These are phyloP conservation scores for Serranus cabrilla DNA, from an alignment of 2,797 vertebrate species.

Conservation along the genomic window DNA sequence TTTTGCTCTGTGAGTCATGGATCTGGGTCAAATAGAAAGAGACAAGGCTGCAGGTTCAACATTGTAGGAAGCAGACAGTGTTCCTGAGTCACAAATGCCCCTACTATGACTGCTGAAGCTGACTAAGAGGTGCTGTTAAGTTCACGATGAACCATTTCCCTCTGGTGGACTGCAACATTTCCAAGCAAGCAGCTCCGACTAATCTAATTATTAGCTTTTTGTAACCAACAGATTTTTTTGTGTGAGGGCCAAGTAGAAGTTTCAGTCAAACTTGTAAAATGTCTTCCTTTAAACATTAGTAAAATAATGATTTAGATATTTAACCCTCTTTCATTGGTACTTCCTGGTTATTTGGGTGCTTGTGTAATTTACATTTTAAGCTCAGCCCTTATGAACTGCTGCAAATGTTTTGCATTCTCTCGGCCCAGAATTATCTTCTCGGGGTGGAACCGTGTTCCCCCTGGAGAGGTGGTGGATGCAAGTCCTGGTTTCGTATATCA, in stretches of 20 bases:
- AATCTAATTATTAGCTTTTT: constrained; percentile 60
- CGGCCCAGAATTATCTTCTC: constrained; percentile 57
- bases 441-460: constrained; percentile 62
- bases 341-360: constrained; percentile 53
- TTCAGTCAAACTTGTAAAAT: constrained; percentile 44
- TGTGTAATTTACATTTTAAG: constrained; percentile 59
- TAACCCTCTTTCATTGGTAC: constrained; percentile 24
- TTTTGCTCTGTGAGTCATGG: constrained; percentile 81
- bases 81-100: constrained; percentile 75
- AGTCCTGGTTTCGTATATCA: constrained; percentile 78
- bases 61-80: constrained; percentile 58
- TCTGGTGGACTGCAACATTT: constrained; percentile 24
- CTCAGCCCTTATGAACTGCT: constrained; percentile 38
- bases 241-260: constrained; percentile 37
- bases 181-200: constrained; percentile 43
- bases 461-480: constrained; percentile 62
- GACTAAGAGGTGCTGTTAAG: constrained; percentile 69
- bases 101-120: constrained; percentile 64
- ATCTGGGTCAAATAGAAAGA: constrained; percentile 66
- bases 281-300: constrained; percentile 53
- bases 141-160: constrained; percentile 60
- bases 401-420: constrained; percentile 60
- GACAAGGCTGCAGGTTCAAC: constrained; percentile 61
- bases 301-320: constrained; percentile 40
- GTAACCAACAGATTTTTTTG: constrained; percentile 42